Conservation (phyloP, 2,797 vertebrate species). For the Mus spretus region DNA sequence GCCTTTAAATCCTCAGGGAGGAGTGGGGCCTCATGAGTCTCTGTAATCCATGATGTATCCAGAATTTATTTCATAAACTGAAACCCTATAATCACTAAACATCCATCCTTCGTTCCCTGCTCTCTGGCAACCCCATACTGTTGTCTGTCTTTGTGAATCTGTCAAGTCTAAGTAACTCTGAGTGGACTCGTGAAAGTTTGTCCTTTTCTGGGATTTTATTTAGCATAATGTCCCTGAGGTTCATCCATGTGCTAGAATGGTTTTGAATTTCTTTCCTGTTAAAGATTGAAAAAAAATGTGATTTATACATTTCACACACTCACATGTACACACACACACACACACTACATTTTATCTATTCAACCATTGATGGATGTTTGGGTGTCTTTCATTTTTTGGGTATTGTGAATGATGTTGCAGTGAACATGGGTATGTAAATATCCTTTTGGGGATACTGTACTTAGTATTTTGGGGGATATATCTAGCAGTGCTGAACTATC, state of each 20-base stretch:
- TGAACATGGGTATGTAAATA: not conserved
- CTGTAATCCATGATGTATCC: not conserved
- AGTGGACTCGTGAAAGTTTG: conserved; percentile 19
- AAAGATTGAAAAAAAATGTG: not conserved
- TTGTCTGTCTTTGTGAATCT: conserved; percentile 41
- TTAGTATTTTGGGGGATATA: conserved; percentile 3
- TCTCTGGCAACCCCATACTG: not conserved
- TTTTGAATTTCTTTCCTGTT: not conserved
- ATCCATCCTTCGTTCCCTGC: not conserved
- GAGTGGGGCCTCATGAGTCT: not conserved
- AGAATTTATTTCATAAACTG: not conserved
- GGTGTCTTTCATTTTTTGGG: conserved; percentile 15
- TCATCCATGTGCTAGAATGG: not conserved
- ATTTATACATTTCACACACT: not conserved
- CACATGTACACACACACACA: not conserved
- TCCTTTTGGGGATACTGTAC: not conserved
- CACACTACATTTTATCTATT: conserved; percentile 1
- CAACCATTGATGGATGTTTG: not conserved
- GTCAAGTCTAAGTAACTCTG: not conserved
- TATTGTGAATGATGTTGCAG: not conserved
- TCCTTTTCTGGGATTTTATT: conserved; percentile 48
- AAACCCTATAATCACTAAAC: not conserved
- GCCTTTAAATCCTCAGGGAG: not conserved
- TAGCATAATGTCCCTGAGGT: not conserved
- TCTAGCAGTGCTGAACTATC: conserved; percentile 11